Base-by-base conservation (phyloP, 2,888 invertebrate genomes). In the Erebia ligea region DNA sequence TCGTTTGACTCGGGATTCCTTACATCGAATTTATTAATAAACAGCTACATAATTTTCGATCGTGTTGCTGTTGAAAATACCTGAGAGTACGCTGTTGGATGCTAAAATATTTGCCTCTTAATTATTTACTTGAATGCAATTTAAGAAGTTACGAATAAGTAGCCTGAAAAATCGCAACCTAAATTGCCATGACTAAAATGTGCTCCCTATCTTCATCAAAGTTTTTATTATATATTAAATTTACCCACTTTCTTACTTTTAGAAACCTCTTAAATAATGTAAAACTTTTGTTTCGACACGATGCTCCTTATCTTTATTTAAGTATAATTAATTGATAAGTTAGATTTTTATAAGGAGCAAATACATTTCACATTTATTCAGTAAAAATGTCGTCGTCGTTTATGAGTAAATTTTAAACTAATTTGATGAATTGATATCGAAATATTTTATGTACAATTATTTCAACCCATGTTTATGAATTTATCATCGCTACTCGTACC, bases 1-100 rank as follows among this genome's bases (percentile, higher is more conserved):
- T 59, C 58, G 56, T 19, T 40, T 68, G 65, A 15, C 45, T 58
- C 61, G 52, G 42, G 21, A 65, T 50, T 42, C 67, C 13, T 67
- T 45, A 15, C 45, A 21, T 21, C 21, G 21, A 57, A 67, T 48
- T 67, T 67, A 67, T 59, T 17, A 48, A 34, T 34, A 8, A 9
- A 9, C 58, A 15, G 25, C 13, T 45, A 45, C 45, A 45, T 45
- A 11, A 45, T 45, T 8, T 45, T 45, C 13, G 45, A 45, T 45
- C 45, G 45, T 45, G 10, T 42, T 50, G 50, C 50, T 52, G 15
- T 6, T 52, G 15, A 13, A 45, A 45, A 11, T 45, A 42, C 42
- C 11, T 42, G 2, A 2, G 42, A 42, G 42, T 42, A 42, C 42
- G 42, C 11, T 5, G 42, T 42, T 3, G 45, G 13, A 13, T 13